Evolutionary conservation across 35 echinoderm and acorn worm species (phyloP).

Genomic region (Ophiothrix spiculata): DNA sequence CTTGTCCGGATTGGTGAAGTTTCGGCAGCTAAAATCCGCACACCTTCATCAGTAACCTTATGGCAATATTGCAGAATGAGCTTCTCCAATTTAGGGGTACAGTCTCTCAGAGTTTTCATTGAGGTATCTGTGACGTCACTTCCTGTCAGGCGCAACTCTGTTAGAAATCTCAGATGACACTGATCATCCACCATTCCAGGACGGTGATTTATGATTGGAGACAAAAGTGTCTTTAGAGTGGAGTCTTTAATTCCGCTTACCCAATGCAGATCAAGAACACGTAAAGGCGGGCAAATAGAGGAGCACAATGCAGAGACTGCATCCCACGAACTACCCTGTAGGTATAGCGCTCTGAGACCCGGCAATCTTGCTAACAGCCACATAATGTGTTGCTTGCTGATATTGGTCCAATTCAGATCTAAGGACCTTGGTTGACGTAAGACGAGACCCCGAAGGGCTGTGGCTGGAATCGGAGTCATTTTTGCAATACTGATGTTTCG

Average conservation of each 20-base stretch:
- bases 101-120: constrained; percentile 51
- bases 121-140: constrained; percentile 86
- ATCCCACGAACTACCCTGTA: constrained; percentile 55
- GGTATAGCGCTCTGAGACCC: constrained; percentile 48
- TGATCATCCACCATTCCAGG: constrained; percentile 83
- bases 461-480: constrained; percentile 32
- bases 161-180: constrained; percentile 58
- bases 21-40: constrained; percentile 44
- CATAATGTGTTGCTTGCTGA: constrained; percentile 65
- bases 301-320: constrained; percentile 60
- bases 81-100: constrained; percentile 34
- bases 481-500: constrained; percentile 46
- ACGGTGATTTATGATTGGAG: constrained; percentile 67
- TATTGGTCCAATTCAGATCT: constrained; percentile 65
- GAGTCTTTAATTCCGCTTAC: constrained; percentile 66
- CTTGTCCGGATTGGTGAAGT: constrained; percentile 54
- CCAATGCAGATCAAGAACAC: constrained; percentile 72
- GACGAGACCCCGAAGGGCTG: constrained; percentile 69
- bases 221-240: constrained; percentile 46
- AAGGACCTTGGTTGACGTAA: constrained; percentile 72
- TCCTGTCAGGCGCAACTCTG: constrained; percentile 57
- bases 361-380: constrained; percentile 88
- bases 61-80: constrained; percentile 83
- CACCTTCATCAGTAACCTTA: constrained; percentile 60
- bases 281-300: constrained; percentile 62